Base-by-base conservation (phyloP, 2,888 invertebrate genomes). In the Tetrapedia diversipes region DNA sequence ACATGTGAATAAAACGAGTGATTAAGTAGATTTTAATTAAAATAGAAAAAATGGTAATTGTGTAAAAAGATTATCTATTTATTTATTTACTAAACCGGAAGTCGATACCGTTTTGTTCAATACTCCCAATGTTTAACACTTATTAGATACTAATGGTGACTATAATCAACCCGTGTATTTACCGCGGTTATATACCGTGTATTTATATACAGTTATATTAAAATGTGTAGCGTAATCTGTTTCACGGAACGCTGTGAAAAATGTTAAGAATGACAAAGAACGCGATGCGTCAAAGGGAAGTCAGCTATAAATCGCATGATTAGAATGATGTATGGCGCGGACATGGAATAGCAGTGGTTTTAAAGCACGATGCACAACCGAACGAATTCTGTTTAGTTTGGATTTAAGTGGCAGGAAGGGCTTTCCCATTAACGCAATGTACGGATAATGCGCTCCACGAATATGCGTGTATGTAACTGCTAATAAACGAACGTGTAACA, bases 231-330 rank as follows among this genome's bases (percentile, higher is more conserved):
- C 14, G n/a, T 22, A 47, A 24, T 4, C 7, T 22, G 16, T n/a
- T 27, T n/a, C 8, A 37, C 16, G 45, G 27, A 3, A 45, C 2
- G 19, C 43, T 22, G 11, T 43, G 43, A 32, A 22, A 47, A 75
- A 37, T 39, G 34, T 53, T 54, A 72, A 67, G 67, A 59, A 54
- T 67, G 60, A 47, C 32, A 60, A 66, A 71, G 66, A 19, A 53
- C 59, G 53, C 10, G 39, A n/a, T 63, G 39, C 22, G 39, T 37
- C 29, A 39, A 45, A 53, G 27, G 57, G 39, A 54, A 71, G 59
- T 54, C 32, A 16, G 41, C 24, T 32, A 60, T 65, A 54, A 63
- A 71, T 75, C 34, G 39, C 39, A 49, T 34, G 45, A 51, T 63
- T 74, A 39, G 65, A 71, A 60, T 71, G 51, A 65, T 54, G 47